phyloP scores from a whole-genome alignment of 92 coral and sea anemone genomes.

The Micromussa lordhowensis region DNA sequence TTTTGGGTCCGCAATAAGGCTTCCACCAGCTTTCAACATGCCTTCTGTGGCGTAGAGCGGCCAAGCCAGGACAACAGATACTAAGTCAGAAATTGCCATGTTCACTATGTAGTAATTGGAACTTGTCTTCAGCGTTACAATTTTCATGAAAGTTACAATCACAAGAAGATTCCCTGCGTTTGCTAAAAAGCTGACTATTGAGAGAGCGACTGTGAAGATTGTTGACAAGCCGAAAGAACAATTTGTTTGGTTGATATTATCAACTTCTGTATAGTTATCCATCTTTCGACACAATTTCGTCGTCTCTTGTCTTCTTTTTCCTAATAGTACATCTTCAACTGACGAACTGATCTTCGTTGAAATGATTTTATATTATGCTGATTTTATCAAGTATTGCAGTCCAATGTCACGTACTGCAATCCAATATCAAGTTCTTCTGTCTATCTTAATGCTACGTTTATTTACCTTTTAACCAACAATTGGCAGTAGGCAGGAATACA shows the following conservation, averaged over 20 bases:
- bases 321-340: no score
- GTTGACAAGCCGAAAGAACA: neutral
- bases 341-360: no score
- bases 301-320: no score
- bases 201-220: neutral
- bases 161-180: constrained; percentile 8
- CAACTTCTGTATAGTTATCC: neutral
- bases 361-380: no score
- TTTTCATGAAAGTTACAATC: constrained; percentile 4
- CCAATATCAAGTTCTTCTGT: no score
- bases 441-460: no score
- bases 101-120: constrained; percentile 25
- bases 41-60: constrained; percentile 23
- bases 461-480: no score
- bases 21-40: constrained; percentile 7
- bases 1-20: neutral
- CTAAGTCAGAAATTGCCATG: constrained; percentile 20
- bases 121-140: neutral
- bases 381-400: no score
- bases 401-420: no score
- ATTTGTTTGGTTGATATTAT: neutral
- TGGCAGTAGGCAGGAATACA: no score
- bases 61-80: neutral
- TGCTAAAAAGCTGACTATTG: neutral
- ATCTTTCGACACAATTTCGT: no score